Base-by-base conservation (phyloP, 2,113 vertebrate species). In the Castor canadensis region DNA sequence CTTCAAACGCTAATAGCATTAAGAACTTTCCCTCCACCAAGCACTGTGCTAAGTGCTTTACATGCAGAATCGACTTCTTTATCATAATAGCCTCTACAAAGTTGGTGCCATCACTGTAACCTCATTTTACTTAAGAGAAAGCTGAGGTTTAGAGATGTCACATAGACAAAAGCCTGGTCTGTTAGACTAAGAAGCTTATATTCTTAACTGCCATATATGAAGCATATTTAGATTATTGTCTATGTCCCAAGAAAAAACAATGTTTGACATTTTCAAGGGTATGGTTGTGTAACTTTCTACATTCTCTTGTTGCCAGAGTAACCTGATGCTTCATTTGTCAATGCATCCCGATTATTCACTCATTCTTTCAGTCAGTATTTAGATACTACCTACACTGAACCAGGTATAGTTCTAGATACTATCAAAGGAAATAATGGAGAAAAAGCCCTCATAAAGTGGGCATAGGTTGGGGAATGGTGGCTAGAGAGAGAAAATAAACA, bases 101-200 rank as follows among this genome's bases (percentile, higher is more conserved):
- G 22, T 54, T 72, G 40, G 38, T 19, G 24, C 20, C 32, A 62
- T 84, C n/a, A 64, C 89, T 83, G 62, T 52, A 87, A 82, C 1
- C n/a, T 81, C 80, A 89, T 95, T 88, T 93, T 87, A 75, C 13
- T 28, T 20, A 83, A 43, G 24, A 92, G 45, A 62, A 93, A 77
- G 30, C 62, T n/a, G 49, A 93, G 49, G 47, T 32, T 89, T 77
- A 80, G 60, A 77, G 81, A 75, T 85, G 45, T 87, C 77, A 85
- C 26, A 49, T 35, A 11, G 24, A 84, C 13, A 79, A 60, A 60
- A 89, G 26, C 28, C 56, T 35, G 43, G 54, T 77, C 67, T 58
- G 32, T 32, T n/a, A 72, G 35, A 85, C 28, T 84, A 28, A 83
- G 58, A 91, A 66, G 28, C 28, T 22, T 22, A 4, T 24, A 20